Conservation (phyloP, 2,113 vertebrate genomes). For the Dicentrarchus labrax region DNA sequence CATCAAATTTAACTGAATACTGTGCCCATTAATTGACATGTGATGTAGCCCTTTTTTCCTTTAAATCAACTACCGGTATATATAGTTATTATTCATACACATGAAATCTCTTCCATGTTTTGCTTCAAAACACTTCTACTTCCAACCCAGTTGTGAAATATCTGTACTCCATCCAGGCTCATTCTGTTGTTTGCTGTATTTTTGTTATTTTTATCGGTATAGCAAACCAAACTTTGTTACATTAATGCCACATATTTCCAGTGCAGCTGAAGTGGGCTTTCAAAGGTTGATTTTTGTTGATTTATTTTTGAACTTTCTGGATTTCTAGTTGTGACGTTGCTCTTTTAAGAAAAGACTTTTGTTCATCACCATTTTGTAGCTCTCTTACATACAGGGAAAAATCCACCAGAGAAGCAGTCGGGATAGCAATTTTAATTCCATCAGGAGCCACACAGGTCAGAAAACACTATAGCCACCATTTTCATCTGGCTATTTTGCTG, state of each 20-base stretch:
- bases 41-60: conserved; percentile 33
- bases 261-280: conserved; percentile 1
- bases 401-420: conserved; percentile 29
- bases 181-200: neutral
- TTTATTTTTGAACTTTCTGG: conserved; percentile 6
- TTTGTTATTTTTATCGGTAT: neutral
- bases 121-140: neutral
- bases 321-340: conserved; percentile 20
- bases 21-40: conserved; percentile 34
- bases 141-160: neutral
- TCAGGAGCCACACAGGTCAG: conserved; percentile 34
- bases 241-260: neutral
- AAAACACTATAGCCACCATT: conserved; percentile 20
- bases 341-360: conserved; percentile 28
- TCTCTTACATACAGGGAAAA: conserved; percentile 41
- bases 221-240: neutral
- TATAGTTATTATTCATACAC: neutral
- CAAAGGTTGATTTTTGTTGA: neutral
- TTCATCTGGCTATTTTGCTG: conserved; percentile 17
- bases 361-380: conserved; percentile 22
- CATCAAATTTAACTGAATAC: conserved; percentile 57
- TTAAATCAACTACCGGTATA: conserved; percentile 2
- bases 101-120: neutral
- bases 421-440: conserved; percentile 40
- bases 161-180: neutral